phyloP scores from a whole-genome alignment of 2,113 vertebrate species.

The Centropus unirufus region DNA sequence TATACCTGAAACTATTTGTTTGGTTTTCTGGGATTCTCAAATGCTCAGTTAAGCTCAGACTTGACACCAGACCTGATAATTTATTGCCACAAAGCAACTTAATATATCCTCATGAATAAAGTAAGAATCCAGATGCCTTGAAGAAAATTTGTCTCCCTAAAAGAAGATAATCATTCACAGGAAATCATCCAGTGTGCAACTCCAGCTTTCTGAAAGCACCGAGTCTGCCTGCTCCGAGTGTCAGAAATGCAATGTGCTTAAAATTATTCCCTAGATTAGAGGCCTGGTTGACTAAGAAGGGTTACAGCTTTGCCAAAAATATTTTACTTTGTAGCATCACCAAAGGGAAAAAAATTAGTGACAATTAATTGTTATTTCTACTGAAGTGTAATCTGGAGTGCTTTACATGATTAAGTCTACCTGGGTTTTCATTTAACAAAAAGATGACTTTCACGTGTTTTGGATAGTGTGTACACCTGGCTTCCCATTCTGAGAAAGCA shows the following conservation, averaged over 20 bases:
- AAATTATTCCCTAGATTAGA: not conserved
- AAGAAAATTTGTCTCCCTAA: not conserved
- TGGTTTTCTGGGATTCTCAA: not conserved
- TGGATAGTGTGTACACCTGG: not conserved
- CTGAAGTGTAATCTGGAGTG: not conserved
- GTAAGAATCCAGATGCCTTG: not conserved
- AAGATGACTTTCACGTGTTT: not conserved
- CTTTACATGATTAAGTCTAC: not conserved
- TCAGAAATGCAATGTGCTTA: not conserved
- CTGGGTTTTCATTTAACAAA: not conserved
- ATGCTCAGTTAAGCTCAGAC: slow-evolving; percentile 19
- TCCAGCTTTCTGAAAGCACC: not conserved
- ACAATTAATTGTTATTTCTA: not conserved
- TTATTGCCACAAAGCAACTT: slow-evolving; percentile 17
- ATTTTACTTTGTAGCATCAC: not conserved
- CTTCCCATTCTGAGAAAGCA: not conserved
- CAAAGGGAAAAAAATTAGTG: slow-evolving; percentile 5
- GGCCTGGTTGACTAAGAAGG: not conserved
- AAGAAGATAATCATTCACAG: not conserved
- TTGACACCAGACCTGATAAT: not conserved
- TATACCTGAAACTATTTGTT: not conserved
- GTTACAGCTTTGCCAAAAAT: slow-evolving; percentile 10
- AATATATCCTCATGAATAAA: not conserved
- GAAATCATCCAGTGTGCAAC: not conserved
- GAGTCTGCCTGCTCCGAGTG: not conserved